These are phyloP conservation scores for Apolygus lucorum DNA, from an alignment of 1,140 invertebrate species.

Conservation along the genomic window DNA sequence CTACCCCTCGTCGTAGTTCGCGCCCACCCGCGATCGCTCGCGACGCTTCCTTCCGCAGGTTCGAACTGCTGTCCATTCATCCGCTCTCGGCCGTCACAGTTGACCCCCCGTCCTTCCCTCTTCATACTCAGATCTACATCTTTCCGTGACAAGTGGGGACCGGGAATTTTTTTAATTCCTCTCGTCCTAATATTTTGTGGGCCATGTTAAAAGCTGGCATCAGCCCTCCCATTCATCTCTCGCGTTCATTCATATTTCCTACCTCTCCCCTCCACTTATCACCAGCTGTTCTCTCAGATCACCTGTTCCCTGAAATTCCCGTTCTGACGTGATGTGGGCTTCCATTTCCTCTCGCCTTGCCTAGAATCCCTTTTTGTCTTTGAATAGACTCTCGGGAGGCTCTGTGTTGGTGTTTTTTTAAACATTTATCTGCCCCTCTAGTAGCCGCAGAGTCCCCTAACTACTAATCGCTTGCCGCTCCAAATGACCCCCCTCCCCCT, in stretches of 20 bases:
- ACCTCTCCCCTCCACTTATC: slow-evolving; percentile 1
- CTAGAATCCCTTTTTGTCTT: background rate
- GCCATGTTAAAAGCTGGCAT: slow-evolving; percentile 18
- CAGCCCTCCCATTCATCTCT: slow-evolving; percentile 10
- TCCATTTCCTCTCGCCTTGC: slow-evolving; percentile 15
- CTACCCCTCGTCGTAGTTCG: too few relatives aligned
- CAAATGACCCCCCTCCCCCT: too few relatives aligned
- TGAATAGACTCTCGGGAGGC: too few relatives aligned
- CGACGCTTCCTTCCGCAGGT: too few relatives aligned
- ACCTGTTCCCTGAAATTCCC: slow-evolving; percentile 17
- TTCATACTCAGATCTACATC: background rate
- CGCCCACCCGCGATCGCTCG: too few relatives aligned
- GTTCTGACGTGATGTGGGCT: slow-evolving; percentile 10
- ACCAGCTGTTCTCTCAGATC: slow-evolving; percentile 9
- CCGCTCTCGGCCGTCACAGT: too few relatives aligned
- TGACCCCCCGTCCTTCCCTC: too few relatives aligned
- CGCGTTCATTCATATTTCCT: slow-evolving; percentile 18
- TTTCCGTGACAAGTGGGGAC: slow-evolving; percentile 11
- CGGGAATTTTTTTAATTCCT: slow-evolving; percentile 14
- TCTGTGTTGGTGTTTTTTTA: too few relatives aligned
- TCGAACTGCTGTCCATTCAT: too few relatives aligned
- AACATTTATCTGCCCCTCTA: too few relatives aligned
- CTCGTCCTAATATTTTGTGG: slow-evolving; percentile 17
- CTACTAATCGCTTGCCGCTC: too few relatives aligned
- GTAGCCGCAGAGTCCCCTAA: too few relatives aligned